Base-by-base conservation (phyloP, 2,113 vertebrate species). In the Mobula birostris region DNA sequence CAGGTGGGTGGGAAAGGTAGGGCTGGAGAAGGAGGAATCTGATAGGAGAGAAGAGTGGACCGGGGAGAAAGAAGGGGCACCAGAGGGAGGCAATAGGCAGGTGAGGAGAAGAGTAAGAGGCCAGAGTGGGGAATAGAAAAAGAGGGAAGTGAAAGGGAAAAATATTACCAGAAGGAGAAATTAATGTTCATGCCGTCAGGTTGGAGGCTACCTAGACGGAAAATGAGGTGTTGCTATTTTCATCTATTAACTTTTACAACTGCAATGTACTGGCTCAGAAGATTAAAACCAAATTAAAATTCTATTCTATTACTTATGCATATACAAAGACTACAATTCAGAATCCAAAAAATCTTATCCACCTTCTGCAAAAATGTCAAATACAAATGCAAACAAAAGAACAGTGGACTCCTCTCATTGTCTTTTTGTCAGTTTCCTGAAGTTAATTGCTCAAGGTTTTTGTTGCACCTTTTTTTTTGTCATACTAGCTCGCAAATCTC, bases 331-430 rank as follows among this genome's bases (percentile, higher is more conserved):
- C 12, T 66, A 36, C 15, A n/a, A 7, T 90, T 90, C 85, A 74
- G 36, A 76, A 93, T 93, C 70, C 9, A 48, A 0, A 93, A 92
- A 56, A 74, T 36, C 85, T 70, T 93, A 93, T 93, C 90, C 91
- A 56, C 85, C 85, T 90, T 90, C 85, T 90, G 36, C 68, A 93
- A 93, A 93, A 24, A 93, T 74, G 70, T 74, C 70, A 93, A 40
- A 74, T 0, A 74, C 24, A 27, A 56, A 29, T 93, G 70, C 70
- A 48, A 48, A 15, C 36, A 93, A 66, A 74, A 93, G 68, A 93
- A 90, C 85, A 90, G 85, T 90, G 85, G 85, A 90, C 85, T 90
- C 85, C 85, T 90, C 85, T 90, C 66, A 90, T 66, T 90, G 85
- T 88, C 85, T 88, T 87, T 77, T 78, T 88, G 58, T 32, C 58